Percentiles rank a stretch among this genome's conserved stretches.
Evolutionary conservation across 2,888 invertebrate species (phyloP).

Genomic region (Meandrusa payeni): DNA sequence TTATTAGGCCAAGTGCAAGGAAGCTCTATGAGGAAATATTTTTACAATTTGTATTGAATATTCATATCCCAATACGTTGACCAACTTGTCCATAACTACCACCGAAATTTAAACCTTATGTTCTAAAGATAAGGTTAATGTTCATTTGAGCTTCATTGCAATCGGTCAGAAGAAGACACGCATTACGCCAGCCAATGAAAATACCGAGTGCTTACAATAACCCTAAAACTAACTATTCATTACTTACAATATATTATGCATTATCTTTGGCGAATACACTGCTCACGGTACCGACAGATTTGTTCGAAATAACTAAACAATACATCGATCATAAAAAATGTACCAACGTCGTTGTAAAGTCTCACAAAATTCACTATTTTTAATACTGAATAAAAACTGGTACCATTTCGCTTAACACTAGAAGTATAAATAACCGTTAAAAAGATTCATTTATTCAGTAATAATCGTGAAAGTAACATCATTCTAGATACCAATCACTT

Average conservation of each 20-base stretch:
- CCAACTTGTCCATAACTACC: background rate
- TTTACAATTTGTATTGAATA: too few species aligned
- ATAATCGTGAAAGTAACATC: slow-evolving; percentile 37
- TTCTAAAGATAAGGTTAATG: background rate
- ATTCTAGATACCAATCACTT: too few species aligned
- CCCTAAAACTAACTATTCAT: slow-evolving; percentile 45
- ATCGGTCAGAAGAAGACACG: slow-evolving; percentile 14
- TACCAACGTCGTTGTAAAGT: slow-evolving; percentile 75
- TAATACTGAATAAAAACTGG: slow-evolving; percentile 73
- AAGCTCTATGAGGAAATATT: slow-evolving; percentile 7
- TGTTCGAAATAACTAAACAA: slow-evolving; percentile 41
- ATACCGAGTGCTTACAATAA: slow-evolving; percentile 31
- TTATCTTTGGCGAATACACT: slow-evolving; percentile 80
- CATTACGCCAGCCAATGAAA: slow-evolving; percentile 30
- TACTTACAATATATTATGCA: slow-evolving; percentile 71
- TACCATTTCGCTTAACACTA: slow-evolving; percentile 55
- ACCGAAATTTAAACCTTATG: slow-evolving; percentile 9
- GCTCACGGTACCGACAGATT: slow-evolving; percentile 64
- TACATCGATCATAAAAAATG: slow-evolving; percentile 48
- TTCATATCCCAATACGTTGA: too few species aligned
- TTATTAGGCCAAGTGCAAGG: slow-evolving; percentile 27
- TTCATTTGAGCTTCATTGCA: slow-evolving; percentile 1
- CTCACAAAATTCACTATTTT: slow-evolving; percentile 67
- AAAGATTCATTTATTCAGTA: slow-evolving; percentile 38
- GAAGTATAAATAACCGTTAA: slow-evolving; percentile 48